Evolutionary conservation across 2,797 vertebrate genomes (phyloP), one percentile per base, ranked within the genome.

Genomic region (Parambassis ranga): DNA sequence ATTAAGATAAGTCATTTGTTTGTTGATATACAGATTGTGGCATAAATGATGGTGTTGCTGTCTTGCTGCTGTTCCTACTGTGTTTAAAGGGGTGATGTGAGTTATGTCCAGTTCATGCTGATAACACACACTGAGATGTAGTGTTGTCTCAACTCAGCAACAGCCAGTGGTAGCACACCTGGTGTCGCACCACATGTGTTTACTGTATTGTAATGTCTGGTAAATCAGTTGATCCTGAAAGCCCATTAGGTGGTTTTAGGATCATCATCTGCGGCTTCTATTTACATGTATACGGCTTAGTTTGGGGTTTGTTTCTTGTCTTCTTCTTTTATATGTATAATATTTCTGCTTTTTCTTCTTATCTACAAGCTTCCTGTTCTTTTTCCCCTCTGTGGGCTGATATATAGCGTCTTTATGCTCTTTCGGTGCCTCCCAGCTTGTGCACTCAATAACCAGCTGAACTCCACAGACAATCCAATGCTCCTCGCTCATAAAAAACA

Each of bases 1-100:
- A 81, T 81, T 64, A 86, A 77, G 60, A 61, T 66, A 76, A 77
- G 65, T 76, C 81, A 83, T 86, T 72, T 81, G 77, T 79, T 71
- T 84, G 68, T 81, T 81, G 61, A 73, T 71, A 53, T 78, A 74
- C 76, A 61, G 73, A 83, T 81, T 47, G 10, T 19, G 57, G 67
- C 42, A 57, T 59, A 53, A 77, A 82, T 79, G 67, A 79, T 23
- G 39, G 41, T 64, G 58, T 7, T 30, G 61, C 58, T 19, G 64
- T 37, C 44, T 65, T 41, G 41, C 48, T 11, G 52, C 56, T 5
- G 18, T 65, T 65, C 49, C 75, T 5, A 67, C 70, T 64, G 76
- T 27, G 80, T 71, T 73, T 66, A 73, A 50, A 68, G 47, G 36
- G 47, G 38, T 31, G 67, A 73, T 33, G 42, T 56, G 74, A 74